Evolutionary conservation across 2,888 invertebrate species (phyloP), one percentile per base, ranked within the genome.

Genomic region (Chloroclysta siterata): DNA sequence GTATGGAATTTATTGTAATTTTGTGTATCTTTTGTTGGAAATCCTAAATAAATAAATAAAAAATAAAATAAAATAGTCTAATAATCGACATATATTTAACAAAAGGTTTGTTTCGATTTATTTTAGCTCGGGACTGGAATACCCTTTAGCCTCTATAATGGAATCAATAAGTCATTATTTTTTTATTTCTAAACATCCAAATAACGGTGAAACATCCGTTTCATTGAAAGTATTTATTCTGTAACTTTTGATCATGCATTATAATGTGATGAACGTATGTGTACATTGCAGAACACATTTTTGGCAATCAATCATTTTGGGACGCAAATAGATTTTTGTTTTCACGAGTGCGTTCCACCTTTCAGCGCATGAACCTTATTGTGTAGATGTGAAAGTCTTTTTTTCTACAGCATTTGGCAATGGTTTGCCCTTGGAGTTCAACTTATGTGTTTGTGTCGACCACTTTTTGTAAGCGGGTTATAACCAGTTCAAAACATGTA

Each of bases 241-340:
- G 33, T 33, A 7, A 33, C 33, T 33, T 33, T 33, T 2, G 7
- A 33, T 33, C 33, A 33, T 8, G 33, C 22, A 22, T 22, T 1
- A 22, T 33, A 33, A 5, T 59, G 50, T 56, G 36, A 46, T 41
- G 2, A 53, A 52, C 22, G 67, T 65, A 33, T 8, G 61, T 28
- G 17, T 62, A 46, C 55, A 63, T 42, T 44, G 62, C 53, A 50
- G 41, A 65, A 60, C 50, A 33, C 13, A 50, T 17, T 29, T 63
- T 66, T 60, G 63, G 63, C 63, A 61, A 69, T 71, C 69, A 62
- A 69, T 71, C 71, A 68, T 66, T 50, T 63, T 33, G 59, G 52
- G 66, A 69, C 67, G 50, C 57, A 68, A 69, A 66, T 68, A 69
- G 64, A 66, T 28, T 50, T 44, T 42, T 59, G 54, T 63, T 64